Evolutionary conservation across 2,797 vertebrate species (phyloP), one percentile per base, ranked within the genome.

Genomic region (Notamacropus eugenii): DNA sequence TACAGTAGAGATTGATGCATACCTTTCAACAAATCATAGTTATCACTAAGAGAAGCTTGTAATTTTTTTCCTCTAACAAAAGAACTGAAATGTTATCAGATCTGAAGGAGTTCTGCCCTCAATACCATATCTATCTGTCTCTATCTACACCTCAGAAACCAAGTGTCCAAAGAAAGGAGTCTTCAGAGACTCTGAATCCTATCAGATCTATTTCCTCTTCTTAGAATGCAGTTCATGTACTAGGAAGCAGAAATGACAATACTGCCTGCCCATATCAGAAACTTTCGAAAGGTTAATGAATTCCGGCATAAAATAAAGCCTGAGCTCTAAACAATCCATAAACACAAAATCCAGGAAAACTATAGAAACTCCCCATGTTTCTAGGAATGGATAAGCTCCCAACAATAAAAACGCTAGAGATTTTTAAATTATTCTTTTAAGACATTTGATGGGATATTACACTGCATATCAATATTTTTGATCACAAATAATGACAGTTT

Each of bases 31-130:
- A 98, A 98, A 98, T 97, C 95, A 94, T 93, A 98, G 97, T 97
- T 98, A 99, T 98, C 98, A 99, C 98, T 98, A 98, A 98, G 97
- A 90, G 97, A 98, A 98, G 98, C 98, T 98, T 98, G 97, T 99
- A 99, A 99, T 98, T 98, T 98, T 34, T 95, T 97, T 46, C 95
- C 94, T 96, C 52, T 97, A 98, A 97, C 94, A 98, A 95, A 93
- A 56, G 46, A 94, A 50, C 11, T 22, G 55, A 96, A 97, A 97
- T 58, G 91, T 93, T 58, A 91, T 97, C 94, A 96, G 59, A 96
- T 96, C 95, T 74, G 46, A 93, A 90, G 50, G 67, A 97, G 87
- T 59, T 96, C 93, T 91, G 46, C 46, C n/a, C 54, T 95, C 91
- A 56, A 91, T 59, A 92, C 56, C 55, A 40, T 4, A 95, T 93